Evolutionary conservation across 2,888 invertebrate species (phyloP).

Genomic region (Thymelicus acteon): DNA sequence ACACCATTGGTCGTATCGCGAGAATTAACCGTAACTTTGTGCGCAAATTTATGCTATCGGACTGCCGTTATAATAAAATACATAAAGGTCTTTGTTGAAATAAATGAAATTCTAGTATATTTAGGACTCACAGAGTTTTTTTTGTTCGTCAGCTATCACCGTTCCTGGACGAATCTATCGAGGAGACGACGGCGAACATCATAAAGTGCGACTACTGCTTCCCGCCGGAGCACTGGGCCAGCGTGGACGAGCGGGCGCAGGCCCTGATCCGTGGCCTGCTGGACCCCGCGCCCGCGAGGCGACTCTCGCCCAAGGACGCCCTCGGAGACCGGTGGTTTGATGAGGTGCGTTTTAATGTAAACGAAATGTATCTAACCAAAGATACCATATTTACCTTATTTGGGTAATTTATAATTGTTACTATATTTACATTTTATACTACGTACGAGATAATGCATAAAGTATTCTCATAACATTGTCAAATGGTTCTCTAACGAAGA

Average conservation of each 20-base stretch:
- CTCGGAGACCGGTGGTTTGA: conserved; percentile 71
- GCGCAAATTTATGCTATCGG: too few relatives aligned
- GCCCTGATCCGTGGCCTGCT: conserved; percentile 87
- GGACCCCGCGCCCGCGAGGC: conserved; percentile 75
- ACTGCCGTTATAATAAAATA: too few relatives aligned
- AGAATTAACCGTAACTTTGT: too few relatives aligned
- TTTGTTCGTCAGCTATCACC: conserved; percentile 87
- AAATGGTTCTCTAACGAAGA: too few relatives aligned
- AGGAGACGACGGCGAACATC: conserved; percentile 93
- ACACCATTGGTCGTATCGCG: too few relatives aligned
- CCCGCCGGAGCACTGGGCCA: conserved; percentile 90
- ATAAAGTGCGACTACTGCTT: conserved; percentile 93
- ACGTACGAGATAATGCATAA: neutral
- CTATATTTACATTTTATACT: neutral
- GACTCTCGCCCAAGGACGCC: conserved; percentile 62
- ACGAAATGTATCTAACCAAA: too few relatives aligned
- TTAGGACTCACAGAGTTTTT: neutral
- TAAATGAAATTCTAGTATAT: too few relatives aligned
- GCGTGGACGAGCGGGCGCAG: conserved; percentile 88
- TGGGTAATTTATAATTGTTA: too few relatives aligned
- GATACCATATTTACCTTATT: too few relatives aligned
- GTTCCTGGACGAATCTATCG: conserved; percentile 92
- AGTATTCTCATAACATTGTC: too few relatives aligned
- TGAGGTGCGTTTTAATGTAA: conserved; percentile 54
- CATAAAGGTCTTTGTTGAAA: too few relatives aligned